Conservation (phyloP, 2,888 invertebrate species). For the Prosapia bicincta region DNA sequence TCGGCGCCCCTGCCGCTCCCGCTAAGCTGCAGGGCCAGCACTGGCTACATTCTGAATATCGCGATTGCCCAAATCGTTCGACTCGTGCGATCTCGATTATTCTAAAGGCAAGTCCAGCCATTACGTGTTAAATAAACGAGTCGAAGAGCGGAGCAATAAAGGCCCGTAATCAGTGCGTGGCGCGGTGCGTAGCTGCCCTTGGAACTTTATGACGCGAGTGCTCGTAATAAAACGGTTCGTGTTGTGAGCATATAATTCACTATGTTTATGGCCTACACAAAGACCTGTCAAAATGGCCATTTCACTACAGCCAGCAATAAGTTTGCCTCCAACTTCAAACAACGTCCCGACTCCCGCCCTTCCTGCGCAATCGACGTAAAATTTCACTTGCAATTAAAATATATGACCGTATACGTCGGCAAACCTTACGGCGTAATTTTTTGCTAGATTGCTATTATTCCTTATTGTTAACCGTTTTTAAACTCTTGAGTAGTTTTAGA, state of each 20-base stretch:
- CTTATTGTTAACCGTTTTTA: no score
- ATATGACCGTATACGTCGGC: not conserved
- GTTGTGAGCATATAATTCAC: conserved; percentile 22
- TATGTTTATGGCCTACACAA: conserved; percentile 28
- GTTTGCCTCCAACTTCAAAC: conserved; percentile 6
- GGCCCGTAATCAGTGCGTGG: no score
- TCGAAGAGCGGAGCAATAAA: no score
- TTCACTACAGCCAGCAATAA: conserved; percentile 8
- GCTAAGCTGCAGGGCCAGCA: no score
- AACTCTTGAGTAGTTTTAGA: no score
- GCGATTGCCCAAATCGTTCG: no score
- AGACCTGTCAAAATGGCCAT: conserved; percentile 25
- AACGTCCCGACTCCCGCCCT: not conserved
- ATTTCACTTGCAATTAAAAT: not conserved
- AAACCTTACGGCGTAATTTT: not conserved
- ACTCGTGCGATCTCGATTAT: no score
- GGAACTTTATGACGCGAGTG: conserved; percentile 11
- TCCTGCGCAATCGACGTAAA: not conserved
- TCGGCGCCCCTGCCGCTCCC: no score
- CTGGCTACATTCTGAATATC: no score
- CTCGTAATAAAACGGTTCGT: conserved; percentile 21
- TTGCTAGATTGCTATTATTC: not conserved
- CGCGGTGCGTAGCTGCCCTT: conserved; percentile 3
- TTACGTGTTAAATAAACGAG: no score
- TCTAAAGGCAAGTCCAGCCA: no score